Evolutionary conservation across 2,888 invertebrate species (phyloP).

Genomic region (Caenorhabditis drosophilae): DNA sequence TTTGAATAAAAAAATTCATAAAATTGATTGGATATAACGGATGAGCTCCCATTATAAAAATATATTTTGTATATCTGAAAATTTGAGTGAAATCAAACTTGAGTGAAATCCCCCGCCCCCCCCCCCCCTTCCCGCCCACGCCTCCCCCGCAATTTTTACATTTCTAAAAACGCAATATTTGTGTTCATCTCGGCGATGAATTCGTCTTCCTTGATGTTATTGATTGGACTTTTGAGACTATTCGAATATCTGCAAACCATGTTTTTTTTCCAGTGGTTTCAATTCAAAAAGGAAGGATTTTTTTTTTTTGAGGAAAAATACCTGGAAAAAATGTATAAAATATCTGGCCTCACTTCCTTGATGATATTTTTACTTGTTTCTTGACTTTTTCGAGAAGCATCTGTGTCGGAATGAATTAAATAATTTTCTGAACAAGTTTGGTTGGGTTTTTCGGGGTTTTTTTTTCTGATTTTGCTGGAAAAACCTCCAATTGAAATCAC

Average conservation of each 20-base stretch:
- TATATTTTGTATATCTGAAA: constrained; percentile 3
- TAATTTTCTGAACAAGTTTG: neutral
- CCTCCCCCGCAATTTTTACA: too few species aligned
- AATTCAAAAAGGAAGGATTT: neutral
- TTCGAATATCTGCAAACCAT: neutral
- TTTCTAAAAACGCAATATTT: constrained; percentile 2
- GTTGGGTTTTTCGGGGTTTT: too few species aligned
- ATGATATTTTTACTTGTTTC: neutral
- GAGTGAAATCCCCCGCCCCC: too few species aligned
- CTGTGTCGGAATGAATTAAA: neutral
- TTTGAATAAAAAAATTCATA: neutral
- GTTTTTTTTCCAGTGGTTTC: too few species aligned
- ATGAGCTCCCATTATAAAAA: constrained; percentile 1
- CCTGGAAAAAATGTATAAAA: neutral
- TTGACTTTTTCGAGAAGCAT: neutral
- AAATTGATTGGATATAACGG: neutral
- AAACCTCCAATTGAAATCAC: constrained; percentile 5
- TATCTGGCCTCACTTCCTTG: neutral
- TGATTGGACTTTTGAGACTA: neutral
- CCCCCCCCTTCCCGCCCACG: too few species aligned
- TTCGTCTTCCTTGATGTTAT: neutral
- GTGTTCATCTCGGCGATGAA: neutral
- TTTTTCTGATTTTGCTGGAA: too few species aligned
- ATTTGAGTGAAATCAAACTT: too few species aligned
- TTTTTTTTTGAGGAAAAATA: neutral